Evolutionary conservation across 2,888 invertebrate species (phyloP).

Genomic region (Nomada hirtipes): DNA sequence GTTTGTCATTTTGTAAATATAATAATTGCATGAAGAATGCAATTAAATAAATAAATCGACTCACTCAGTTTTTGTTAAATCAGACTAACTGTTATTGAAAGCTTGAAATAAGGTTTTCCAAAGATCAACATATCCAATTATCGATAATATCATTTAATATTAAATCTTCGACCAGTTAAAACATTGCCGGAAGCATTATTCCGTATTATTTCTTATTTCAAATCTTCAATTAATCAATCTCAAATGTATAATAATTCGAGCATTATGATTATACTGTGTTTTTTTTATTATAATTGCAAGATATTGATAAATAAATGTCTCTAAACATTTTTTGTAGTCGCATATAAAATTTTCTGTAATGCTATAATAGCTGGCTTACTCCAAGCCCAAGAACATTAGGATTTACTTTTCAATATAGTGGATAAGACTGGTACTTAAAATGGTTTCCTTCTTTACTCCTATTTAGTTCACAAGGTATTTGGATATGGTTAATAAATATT

Average conservation of each 20-base stretch:
- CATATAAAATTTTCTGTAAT: constrained; percentile 68
- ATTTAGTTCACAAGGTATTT: constrained; percentile 66
- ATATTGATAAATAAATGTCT: constrained; percentile 73
- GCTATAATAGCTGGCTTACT: constrained; percentile 50
- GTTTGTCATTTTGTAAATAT: constrained; percentile 58
- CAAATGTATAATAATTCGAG: constrained; percentile 61
- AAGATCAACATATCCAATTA: constrained; percentile 25
- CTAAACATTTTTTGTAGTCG: constrained; percentile 64
- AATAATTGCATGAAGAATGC: constrained; percentile 49
- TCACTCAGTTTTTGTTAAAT: constrained; percentile 52
- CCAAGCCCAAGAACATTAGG: constrained; percentile 54
- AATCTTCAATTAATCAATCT: constrained; percentile 59
- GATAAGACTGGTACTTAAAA: constrained; percentile 62
- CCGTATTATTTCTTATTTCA: constrained; percentile 51
- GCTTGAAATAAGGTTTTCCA: constrained; percentile 54
- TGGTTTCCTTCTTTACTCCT: constrained; percentile 52
- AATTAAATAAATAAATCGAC: constrained; percentile 61
- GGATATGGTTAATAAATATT: constrained; percentile 72
- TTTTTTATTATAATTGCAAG: constrained; percentile 61
- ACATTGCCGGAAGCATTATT: constrained; percentile 45
- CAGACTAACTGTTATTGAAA: constrained; percentile 59
- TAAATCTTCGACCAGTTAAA: constrained; percentile 37
- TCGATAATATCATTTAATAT: constrained; percentile 50
- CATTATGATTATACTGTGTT: constrained; percentile 58
- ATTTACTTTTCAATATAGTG: constrained; percentile 48